Base-by-base conservation (phyloP, 2,888 invertebrate genomes). In the Hyposoter didymator region DNA sequence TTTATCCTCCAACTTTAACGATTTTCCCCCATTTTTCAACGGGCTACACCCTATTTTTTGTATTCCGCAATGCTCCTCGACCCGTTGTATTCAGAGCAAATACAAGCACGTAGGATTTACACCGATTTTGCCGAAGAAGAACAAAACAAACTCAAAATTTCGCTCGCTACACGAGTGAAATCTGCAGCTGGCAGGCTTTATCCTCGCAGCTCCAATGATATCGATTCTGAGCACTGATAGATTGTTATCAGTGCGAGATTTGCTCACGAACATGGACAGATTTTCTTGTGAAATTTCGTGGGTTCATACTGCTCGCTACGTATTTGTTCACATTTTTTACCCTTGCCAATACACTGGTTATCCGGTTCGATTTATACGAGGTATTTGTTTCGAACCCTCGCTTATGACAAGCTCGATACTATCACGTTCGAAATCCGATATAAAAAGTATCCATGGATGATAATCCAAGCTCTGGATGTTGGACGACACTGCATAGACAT, bases 141-240 rank as follows among this genome's bases (percentile, higher is more conserved):
- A 81, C 59, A 75, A 72, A 76, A 35, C 22, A 52, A 76, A 35
- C n/a, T 43, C 32, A 28, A 22, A 62, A 70, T 47, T 55, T 76
- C 14, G 22, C n/a, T 73, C 35, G 19, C 64, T 75, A 6, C 19
- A 17, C 19, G 55, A 52, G 52, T 49, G 19, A 67, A 73, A 52
- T 73, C 64, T 64, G 64, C 64, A 80, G 39, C 76, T 76, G 35
- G 19, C 62, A 55, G 66, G 67, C 47, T 83, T 72, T 52, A 59
- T 66, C 55, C 47, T 8, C 22, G 55, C 72, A 78, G 73, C 66
- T 32, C 49, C 59, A 49, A 52, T 49, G 55, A 59, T 67, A 52
- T 72, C n/a, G 43, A 64, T 47, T 52, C 72, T 49, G 47, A 49
- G 66, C 55, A 32, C 49, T 43, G 72, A 78, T 69, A 73, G 39